phyloP scores from a whole-genome alignment of 2,797 vertebrate genomes.

The Pseudochirops cupreus region DNA sequence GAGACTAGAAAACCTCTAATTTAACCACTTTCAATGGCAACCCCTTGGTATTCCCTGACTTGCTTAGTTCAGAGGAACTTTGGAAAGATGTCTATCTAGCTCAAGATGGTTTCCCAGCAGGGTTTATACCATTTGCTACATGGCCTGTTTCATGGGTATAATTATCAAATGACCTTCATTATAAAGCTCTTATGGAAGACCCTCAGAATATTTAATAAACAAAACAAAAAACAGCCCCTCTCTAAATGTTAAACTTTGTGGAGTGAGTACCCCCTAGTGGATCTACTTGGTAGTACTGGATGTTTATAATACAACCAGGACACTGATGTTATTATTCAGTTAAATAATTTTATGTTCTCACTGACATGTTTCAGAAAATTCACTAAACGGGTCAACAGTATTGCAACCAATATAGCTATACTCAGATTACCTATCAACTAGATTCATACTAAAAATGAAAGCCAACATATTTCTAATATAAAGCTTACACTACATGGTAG shows the following conservation, averaged over 20 bases:
- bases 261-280: not conserved
- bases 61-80: too few relatives aligned
- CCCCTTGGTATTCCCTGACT: too few relatives aligned
- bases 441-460: conserved; percentile 45
- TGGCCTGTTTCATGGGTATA: too few relatives aligned
- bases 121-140: too few relatives aligned
- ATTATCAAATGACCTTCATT: too few relatives aligned
- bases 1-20: too few relatives aligned
- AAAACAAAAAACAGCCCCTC: too few relatives aligned
- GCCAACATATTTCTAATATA: conserved; percentile 19
- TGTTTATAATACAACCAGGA: not conserved
- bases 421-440: conserved; percentile 36
- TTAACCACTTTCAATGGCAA: too few relatives aligned
- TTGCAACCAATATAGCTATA: conserved; percentile 15
- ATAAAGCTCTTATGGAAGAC: too few relatives aligned
- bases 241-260: conserved; percentile 9
- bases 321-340: not conserved
- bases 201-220: too few relatives aligned
- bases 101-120: too few relatives aligned
- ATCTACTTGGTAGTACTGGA: conserved; percentile 4
- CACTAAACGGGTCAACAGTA: not conserved
- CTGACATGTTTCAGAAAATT: conserved; percentile 15
- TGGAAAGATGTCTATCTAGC: too few relatives aligned
- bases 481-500: conserved; percentile 12
- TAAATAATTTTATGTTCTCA: conserved; percentile 28